Evolutionary conservation across 2,888 invertebrate genomes (phyloP), one percentile per base, ranked within the genome.

Genomic region (Agrochola circellaris): DNA sequence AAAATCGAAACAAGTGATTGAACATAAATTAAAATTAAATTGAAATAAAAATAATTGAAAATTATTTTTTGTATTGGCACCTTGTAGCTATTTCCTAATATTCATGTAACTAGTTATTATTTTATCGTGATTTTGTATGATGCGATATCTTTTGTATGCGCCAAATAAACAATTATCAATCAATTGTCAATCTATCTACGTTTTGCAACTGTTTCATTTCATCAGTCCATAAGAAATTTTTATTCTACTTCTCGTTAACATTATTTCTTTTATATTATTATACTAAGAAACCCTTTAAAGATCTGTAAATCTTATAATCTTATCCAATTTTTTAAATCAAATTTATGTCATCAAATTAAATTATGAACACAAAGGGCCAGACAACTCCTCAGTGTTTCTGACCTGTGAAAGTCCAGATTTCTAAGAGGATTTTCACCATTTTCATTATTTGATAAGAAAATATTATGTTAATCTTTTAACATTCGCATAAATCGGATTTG

Each of bases 381-480:
- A 61, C 15, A 42, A 62, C 54, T 62, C 38, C 15, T 30, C 11
- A 34, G 45, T n/a, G 20, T 26, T 26, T 38, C 48, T 56, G 79
- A 67, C 58, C 42, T 48, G 30, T 34, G 38, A 69, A 65, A 20
- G 34, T 26, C 26, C 42, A 69, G 65, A 75, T 54, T 58, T 8
- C 7, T 45, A 38, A 69, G 26, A 61, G 11, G 42, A 66, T 70
- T 67, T 54, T 51, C 38, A 30, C n/a, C 26, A 56, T 58, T 75
- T 67, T 26, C 9, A 20, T 23, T 76, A 6, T 34, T 1, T 54
- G 48, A 26, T 42, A 34, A 51, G 48, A 75, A 65, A 60, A 54
- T 69, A 54, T 56, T n/a, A 75, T 62, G 26, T 26, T 82, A 70
- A 77, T 82, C 42, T 77, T 38, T 20, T 26, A 51, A 45, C 56